Percentiles rank a stretch among this genome's conserved stretches.
phyloP scores from a whole-genome alignment of 2,888 invertebrate species.

The Crioceris asparagi region DNA sequence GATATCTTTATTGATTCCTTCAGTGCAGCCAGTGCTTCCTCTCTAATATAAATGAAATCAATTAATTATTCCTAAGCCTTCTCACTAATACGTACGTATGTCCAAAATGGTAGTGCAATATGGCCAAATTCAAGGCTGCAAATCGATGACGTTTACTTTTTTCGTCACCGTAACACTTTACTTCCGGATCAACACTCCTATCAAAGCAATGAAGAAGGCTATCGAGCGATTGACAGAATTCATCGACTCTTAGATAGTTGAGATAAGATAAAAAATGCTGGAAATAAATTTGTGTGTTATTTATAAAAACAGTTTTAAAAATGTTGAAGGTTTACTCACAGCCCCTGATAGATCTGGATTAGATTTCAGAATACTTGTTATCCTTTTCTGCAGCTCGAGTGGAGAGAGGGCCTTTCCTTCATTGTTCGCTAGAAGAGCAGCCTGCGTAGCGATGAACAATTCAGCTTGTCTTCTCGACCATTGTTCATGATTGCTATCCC shows the following conservation, averaged over 20 bases:
- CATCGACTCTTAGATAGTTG: slow-evolving; percentile 77
- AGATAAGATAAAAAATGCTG: slow-evolving; percentile 86
- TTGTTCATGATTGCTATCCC: slow-evolving; percentile 44
- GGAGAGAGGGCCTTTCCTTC: slow-evolving; percentile 71
- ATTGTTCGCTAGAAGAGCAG: slow-evolving; percentile 68
- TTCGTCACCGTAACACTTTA: slow-evolving; percentile 40
- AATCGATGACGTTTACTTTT: slow-evolving; percentile 64
- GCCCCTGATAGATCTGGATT: slow-evolving; percentile 75
- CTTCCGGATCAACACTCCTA: slow-evolving; percentile 42
- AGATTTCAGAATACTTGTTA: slow-evolving; percentile 59
- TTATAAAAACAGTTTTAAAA: too few relatives aligned
- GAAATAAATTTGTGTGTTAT: too few relatives aligned
- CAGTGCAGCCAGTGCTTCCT: slow-evolving; percentile 69
- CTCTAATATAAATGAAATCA: slow-evolving; percentile 39
- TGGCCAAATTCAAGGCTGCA: slow-evolving; percentile 83
- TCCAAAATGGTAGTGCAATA: slow-evolving; percentile 77
- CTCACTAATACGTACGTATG: slow-evolving; percentile 50
- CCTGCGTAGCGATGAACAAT: slow-evolving; percentile 78
- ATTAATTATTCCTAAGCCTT: slow-evolving; percentile 1
- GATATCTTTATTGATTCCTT: slow-evolving; percentile 79
- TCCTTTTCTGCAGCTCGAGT: slow-evolving; percentile 61
- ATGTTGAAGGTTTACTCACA: too few relatives aligned
- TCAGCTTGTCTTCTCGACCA: slow-evolving; percentile 87
- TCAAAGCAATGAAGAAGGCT: slow-evolving; percentile 77
- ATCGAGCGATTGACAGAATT: slow-evolving; percentile 74